These are phyloP conservation scores for Monopterus albus DNA, from an alignment of 2,113 vertebrate genomes.

Conservation along the genomic window DNA sequence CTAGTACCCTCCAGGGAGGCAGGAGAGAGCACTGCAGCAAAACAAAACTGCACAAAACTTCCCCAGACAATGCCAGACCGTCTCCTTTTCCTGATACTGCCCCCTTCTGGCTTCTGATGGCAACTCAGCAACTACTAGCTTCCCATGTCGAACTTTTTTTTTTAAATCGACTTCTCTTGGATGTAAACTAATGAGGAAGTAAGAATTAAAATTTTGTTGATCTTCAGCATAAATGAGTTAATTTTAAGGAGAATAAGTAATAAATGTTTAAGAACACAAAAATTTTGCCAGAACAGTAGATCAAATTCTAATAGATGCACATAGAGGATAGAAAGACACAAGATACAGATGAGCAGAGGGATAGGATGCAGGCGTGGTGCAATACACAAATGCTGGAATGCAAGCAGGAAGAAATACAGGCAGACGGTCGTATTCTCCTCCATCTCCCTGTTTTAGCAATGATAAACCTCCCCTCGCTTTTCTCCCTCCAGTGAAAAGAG, in stretches of 20 bases:
- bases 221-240: background rate
- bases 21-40: slow-evolving; percentile 33
- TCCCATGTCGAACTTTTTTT: too few relatives aligned
- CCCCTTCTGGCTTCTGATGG: slow-evolving; percentile 52
- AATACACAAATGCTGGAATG: background rate
- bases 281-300: too few relatives aligned
- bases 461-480: slow-evolving; percentile 37
- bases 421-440: background rate
- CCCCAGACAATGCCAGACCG: background rate
- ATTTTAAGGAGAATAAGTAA: too few relatives aligned
- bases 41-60: slow-evolving; percentile 7
- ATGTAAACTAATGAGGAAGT: too few relatives aligned
- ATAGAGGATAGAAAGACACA: background rate
- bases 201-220: background rate
- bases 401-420: background rate
- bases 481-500: slow-evolving; percentile 49
- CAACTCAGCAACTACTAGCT: slow-evolving; percentile 21
- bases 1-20: slow-evolving; percentile 14
- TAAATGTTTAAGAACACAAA: too few relatives aligned
- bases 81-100: slow-evolving; percentile 37
- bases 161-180: too few relatives aligned
- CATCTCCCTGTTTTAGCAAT: slow-evolving; percentile 22
- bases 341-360: background rate
- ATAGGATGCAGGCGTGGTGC: background rate
- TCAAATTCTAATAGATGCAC: too few relatives aligned